These are phyloP conservation scores for Diaprepes abbreviatus DNA, from an alignment of 2,888 invertebrate species.

Conservation along the genomic window DNA sequence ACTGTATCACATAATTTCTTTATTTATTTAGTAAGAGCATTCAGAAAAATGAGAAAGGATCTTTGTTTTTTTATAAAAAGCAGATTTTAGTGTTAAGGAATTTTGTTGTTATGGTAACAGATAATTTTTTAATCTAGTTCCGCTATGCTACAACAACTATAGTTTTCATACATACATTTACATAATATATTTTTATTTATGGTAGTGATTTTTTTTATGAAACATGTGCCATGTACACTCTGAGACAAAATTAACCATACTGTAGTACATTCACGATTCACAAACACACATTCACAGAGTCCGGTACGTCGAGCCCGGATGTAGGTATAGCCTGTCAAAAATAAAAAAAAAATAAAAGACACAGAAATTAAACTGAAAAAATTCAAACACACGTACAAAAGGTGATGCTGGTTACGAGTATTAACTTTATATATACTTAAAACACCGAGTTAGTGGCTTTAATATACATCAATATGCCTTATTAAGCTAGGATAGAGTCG, in stretches of 20 bases:
- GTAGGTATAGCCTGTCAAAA: constrained; percentile 38
- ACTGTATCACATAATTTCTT: no score
- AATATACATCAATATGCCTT: constrained; percentile 38
- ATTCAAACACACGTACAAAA: constrained; percentile 44
- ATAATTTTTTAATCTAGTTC: no score
- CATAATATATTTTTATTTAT: no score
- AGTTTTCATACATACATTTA: no score
- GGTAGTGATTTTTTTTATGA: no score
- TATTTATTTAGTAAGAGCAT: no score
- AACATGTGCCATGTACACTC: neutral
- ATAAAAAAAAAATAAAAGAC: constrained; percentile 25
- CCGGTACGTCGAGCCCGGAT: constrained; percentile 51
- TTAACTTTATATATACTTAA: constrained; percentile 33
- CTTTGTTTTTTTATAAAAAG: no score
- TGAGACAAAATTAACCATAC: neutral
- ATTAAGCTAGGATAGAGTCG: constrained; percentile 12
- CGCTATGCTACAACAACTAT: no score
- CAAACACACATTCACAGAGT: constrained; percentile 50
- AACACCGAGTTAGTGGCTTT: constrained; percentile 42
- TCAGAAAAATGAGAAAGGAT: no score
- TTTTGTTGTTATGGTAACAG: no score
- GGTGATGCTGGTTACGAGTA: constrained; percentile 42
- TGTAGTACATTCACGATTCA: constrained; percentile 57
- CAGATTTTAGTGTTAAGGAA: no score
- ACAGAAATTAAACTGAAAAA: constrained; percentile 37